Evolutionary conservation across 2,797 vertebrate species (phyloP).

Genomic region (Euphonia xanthogaster): DNA sequence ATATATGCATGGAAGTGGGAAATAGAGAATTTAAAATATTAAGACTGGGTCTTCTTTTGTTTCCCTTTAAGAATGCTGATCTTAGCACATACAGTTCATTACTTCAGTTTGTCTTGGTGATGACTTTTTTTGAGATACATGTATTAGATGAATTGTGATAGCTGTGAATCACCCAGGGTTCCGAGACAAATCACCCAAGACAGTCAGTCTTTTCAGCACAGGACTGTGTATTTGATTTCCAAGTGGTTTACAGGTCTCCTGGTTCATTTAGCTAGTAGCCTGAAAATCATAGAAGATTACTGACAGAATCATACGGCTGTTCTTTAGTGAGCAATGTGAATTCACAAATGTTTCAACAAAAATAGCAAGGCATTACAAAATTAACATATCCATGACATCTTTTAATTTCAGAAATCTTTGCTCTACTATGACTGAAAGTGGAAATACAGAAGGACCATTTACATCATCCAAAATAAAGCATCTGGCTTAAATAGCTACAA

Average conservation of each 20-base stretch:
- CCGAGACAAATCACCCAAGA: background rate
- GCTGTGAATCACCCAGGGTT: background rate
- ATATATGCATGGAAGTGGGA: background rate
- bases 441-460: background rate
- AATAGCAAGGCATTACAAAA: background rate
- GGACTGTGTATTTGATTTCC: background rate
- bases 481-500: background rate
- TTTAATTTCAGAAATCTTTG: background rate
- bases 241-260: background rate
- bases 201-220: background rate
- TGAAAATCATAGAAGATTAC: background rate
- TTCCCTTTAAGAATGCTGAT: background rate
- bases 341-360: background rate
- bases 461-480: background rate
- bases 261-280: background rate
- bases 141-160: background rate
- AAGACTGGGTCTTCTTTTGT: background rate
- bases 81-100: background rate
- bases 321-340: background rate
- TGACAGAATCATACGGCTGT: background rate
- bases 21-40: background rate
- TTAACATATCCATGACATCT: background rate
- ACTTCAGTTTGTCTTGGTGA: background rate
- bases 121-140: background rate
- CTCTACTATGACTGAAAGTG: background rate